Conservation (phyloP, 2,113 vertebrate species). For the Phocoena sinus region DNA sequence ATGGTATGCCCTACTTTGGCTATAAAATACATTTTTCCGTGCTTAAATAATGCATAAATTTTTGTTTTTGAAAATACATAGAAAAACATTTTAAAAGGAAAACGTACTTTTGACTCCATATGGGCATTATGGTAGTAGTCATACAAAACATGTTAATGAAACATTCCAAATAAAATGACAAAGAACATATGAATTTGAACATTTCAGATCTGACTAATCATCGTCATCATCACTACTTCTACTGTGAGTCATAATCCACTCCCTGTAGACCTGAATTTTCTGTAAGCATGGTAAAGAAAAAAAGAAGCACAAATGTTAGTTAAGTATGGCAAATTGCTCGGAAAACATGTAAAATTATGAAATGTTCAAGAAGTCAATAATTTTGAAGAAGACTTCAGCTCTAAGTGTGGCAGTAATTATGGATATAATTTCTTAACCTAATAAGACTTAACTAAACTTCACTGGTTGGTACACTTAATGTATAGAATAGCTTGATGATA, state of each 20-base stretch:
- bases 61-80: conserved; percentile 55
- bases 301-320: conserved; percentile 81
- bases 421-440: conserved; percentile 8
- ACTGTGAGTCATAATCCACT: conserved; percentile 84
- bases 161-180: conserved; percentile 55
- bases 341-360: conserved; percentile 67
- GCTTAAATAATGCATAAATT: conserved; percentile 42
- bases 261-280: conserved; percentile 88
- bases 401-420: background rate
- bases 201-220: conserved; percentile 81
- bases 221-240: conserved; percentile 84
- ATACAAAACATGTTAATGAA: conserved; percentile 61
- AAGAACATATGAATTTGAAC: conserved; percentile 66
- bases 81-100: conserved; percentile 66
- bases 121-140: conserved; percentile 34
- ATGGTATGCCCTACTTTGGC: background rate
- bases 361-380: conserved; percentile 48
- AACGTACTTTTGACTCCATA: conserved; percentile 50
- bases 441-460: background rate
- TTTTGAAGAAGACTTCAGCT: background rate
- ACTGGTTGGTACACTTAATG: background rate
- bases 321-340: conserved; percentile 60
- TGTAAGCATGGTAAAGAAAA: conserved; percentile 90
- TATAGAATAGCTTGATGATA: conserved; percentile 8
- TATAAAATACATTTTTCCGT: conserved; percentile 62